phyloP scores from a whole-genome alignment of 2,888 invertebrate genomes.

The Coleophora deauratella region DNA sequence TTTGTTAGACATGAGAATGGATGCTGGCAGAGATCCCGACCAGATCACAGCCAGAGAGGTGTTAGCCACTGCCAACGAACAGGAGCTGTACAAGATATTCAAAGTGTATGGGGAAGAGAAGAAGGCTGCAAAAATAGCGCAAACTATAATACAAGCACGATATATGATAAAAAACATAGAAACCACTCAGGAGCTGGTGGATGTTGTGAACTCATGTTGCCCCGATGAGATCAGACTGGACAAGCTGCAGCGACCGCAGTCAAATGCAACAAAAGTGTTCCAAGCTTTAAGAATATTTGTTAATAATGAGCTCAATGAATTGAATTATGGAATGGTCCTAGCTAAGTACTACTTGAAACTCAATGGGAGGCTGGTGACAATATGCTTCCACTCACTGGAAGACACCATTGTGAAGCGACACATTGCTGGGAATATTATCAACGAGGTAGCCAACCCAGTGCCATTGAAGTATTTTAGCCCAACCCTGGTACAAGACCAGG shows the following conservation, averaged over 20 bases:
- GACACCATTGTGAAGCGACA: constrained; percentile 95
- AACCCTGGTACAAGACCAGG: constrained; percentile 71
- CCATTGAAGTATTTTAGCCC: constrained; percentile 82
- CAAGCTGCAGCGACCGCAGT: constrained; percentile 82
- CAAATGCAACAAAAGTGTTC: constrained; percentile 93
- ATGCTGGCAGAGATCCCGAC: constrained; percentile 79
- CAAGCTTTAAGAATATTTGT: constrained; percentile 95
- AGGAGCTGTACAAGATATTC: constrained; percentile 86
- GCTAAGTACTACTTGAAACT: constrained; percentile 84
- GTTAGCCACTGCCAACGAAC: constrained; percentile 84
- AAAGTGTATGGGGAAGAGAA: constrained; percentile 95
- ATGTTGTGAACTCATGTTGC: constrained; percentile 78
- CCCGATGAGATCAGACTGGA: constrained; percentile 76
- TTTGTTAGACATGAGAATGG: constrained; percentile 97
- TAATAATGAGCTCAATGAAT: constrained; percentile 96
- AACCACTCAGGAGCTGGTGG: constrained; percentile 88
- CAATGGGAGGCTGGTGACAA: constrained; percentile 84
- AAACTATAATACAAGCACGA: constrained; percentile 88
- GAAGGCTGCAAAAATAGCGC: constrained; percentile 87
- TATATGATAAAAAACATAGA: constrained; percentile 82
- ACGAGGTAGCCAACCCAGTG: constrained; percentile 80
- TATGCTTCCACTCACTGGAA: constrained; percentile 95
- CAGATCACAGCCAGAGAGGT: constrained; percentile 91
- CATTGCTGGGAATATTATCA: constrained; percentile 82
- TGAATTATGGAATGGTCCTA: constrained; percentile 89